A percentile compares a stretch with the other conserved stretches of the same genome.
Conservation (phyloP, 1,140 invertebrate species). For the Drosophila repletoides region DNA sequence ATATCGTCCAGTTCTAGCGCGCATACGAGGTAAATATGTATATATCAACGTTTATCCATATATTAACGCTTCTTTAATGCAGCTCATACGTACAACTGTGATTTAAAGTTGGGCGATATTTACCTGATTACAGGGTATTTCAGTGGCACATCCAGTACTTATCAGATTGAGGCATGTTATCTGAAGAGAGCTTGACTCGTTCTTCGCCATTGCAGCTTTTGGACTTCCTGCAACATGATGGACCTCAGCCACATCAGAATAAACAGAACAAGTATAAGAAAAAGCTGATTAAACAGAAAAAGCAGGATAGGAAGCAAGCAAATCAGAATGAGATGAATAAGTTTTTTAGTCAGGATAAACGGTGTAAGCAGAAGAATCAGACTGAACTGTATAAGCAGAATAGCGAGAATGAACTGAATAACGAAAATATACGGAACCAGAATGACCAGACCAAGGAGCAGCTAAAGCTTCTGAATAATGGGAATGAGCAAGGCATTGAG, state of each 20-base stretch:
- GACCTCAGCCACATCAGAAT: neutral
- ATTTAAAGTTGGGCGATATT: constrained; percentile 50
- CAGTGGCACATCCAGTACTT: constrained; percentile 11
- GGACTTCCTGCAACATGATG: constrained; percentile 27
- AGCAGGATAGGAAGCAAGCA: no score
- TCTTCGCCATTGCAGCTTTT: constrained; percentile 19
- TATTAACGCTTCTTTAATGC: neutral
- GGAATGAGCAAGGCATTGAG: no score
- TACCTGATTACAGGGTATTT: constrained; percentile 65
- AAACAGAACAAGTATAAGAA: neutral
- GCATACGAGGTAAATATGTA: constrained; percentile 39
- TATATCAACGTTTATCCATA: neutral
- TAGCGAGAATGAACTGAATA: no score
- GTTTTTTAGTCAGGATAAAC: no score
- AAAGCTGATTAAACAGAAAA: neutral
- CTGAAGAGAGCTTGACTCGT: constrained; percentile 39
- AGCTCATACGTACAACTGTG: constrained; percentile 64
- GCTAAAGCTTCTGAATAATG: no score
- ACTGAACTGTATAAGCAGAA: no score
- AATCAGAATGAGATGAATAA: no score
- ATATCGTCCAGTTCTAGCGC: constrained; percentile 52
- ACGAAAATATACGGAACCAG: no score
- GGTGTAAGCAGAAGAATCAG: no score
- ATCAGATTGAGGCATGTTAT: constrained; percentile 69
- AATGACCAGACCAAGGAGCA: no score